Evolutionary conservation across 2,888 invertebrate genomes (phyloP).

Genomic region (Meloe dianella): DNA sequence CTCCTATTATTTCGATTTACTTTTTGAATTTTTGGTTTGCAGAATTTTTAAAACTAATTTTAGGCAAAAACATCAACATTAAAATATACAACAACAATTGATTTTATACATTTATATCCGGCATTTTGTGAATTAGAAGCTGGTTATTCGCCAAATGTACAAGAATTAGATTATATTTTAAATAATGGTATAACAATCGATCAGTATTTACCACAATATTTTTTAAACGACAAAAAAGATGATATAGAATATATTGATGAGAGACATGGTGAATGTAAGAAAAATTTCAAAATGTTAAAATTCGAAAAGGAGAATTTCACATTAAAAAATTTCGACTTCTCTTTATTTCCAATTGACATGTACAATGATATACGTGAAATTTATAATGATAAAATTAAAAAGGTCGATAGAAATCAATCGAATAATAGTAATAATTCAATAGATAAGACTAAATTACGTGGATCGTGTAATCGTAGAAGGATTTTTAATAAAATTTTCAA

Average conservation of each 20-base stretch:
- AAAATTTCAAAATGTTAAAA: slow-evolving; percentile 1
- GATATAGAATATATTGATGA: slow-evolving; percentile 10
- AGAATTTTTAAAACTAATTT: background rate
- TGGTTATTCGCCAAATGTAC: slow-evolving; percentile 52
- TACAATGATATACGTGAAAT: slow-evolving; percentile 13
- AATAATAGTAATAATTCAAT: background rate
- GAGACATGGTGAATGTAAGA: slow-evolving; percentile 6
- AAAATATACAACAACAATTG: slow-evolving; percentile 37
- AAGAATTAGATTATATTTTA: slow-evolving; percentile 42
- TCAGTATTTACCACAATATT: slow-evolving; percentile 39
- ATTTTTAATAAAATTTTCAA: background rate
- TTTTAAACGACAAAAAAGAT: slow-evolving; percentile 24
- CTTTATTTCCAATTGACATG: slow-evolving; percentile 18
- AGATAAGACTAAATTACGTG: background rate
- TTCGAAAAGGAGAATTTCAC: background rate
- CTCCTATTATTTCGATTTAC: slow-evolving; percentile 22
- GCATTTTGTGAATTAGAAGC: slow-evolving; percentile 63
- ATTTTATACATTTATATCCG: slow-evolving; percentile 62
- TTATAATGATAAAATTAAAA: slow-evolving; percentile 7
- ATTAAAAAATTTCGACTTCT: slow-evolving; percentile 19
- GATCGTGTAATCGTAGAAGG: background rate
- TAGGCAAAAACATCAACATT: slow-evolving; percentile 11
- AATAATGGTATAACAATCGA: slow-evolving; percentile 31
- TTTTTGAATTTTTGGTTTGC: slow-evolving; percentile 19
- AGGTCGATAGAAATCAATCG: background rate